Evolutionary conservation across 2,113 vertebrate species (phyloP).

Genomic region (Erythrolamprus reginae): DNA sequence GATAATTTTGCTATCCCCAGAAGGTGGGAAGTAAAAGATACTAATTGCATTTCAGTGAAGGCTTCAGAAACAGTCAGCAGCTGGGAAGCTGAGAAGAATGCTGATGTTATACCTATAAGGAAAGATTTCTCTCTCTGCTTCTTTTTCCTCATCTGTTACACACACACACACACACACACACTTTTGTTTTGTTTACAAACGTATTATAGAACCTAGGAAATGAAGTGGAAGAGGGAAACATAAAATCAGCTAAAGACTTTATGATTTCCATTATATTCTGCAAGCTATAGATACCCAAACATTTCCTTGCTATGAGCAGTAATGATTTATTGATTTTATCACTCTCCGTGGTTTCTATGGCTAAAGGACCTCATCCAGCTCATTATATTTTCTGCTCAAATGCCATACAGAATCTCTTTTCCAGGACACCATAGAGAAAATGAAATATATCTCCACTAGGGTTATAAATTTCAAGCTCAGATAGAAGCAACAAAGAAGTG

Average conservation of each 20-base stretch:
- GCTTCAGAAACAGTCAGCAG: constrained; percentile 65
- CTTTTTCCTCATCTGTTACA: not conserved
- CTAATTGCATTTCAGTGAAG: constrained; percentile 66
- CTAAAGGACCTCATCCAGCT: constrained; percentile 31
- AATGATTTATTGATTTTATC: constrained; percentile 67
- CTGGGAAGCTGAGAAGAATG: constrained; percentile 63
- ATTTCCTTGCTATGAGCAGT: constrained; percentile 61
- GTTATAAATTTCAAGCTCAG: not conserved
- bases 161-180: not conserved
- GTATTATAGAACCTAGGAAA: constrained; percentile 52
- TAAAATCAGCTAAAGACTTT: constrained; percentile 64
- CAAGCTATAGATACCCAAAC: constrained; percentile 65
- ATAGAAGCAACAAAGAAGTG: not conserved
- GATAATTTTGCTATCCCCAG: constrained; percentile 64
- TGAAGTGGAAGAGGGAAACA: constrained; percentile 33
- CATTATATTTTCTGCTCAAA: constrained; percentile 41
- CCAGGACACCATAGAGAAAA: not conserved
- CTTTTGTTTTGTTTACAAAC: constrained; percentile 56
- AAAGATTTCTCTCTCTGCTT: constrained; percentile 16
- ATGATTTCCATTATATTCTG: constrained; percentile 69
- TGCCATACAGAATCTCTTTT: constrained; percentile 5
- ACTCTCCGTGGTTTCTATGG: constrained; percentile 52
- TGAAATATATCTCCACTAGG: not conserved
- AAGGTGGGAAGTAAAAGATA: constrained; percentile 65
- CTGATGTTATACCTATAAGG: constrained; percentile 58